These are phyloP conservation scores for Psittacula echo DNA, from an alignment of 2,797 vertebrate species.

Conservation along the genomic window DNA sequence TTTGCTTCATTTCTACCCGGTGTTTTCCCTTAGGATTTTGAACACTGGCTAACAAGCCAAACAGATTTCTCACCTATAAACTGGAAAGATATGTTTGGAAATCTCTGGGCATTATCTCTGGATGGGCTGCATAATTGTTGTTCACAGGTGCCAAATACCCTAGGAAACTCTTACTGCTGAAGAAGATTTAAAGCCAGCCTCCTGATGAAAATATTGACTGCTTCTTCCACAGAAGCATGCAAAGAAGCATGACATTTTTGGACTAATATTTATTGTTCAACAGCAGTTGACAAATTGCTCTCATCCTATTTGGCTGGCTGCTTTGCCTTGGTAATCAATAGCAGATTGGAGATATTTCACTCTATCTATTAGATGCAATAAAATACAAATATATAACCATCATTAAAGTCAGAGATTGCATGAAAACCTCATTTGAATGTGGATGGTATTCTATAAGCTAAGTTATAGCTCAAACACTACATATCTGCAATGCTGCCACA, in stretches of 20 bases:
- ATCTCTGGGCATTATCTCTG: neutral
- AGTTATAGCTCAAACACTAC: neutral
- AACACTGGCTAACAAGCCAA: neutral
- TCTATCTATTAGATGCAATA: slow-evolving; percentile 10
- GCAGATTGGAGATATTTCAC: slow-evolving; percentile 42
- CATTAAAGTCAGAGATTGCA: neutral
- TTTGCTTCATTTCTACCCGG: neutral
- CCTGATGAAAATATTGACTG: slow-evolving; percentile 23
- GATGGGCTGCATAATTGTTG: neutral
- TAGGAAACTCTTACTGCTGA: neutral
- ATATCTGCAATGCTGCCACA: neutral
- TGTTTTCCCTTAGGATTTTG: neutral
- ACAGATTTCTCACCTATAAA: neutral
- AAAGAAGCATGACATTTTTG: slow-evolving; percentile 33
- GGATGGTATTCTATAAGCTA: neutral
- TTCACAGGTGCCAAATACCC: neutral
- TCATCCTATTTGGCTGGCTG: slow-evolving; percentile 45
- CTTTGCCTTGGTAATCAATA: slow-evolving; percentile 25
- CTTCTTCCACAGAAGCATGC: neutral
- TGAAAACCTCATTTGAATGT: neutral
- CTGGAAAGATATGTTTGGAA: neutral
- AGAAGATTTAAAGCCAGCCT: neutral
- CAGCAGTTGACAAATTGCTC: slow-evolving; percentile 48
- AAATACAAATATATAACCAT: neutral
- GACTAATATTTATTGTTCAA: slow-evolving; percentile 45